These are phyloP conservation scores for Aptenodytes forsteri DNA, from an alignment of 2,113 vertebrate genomes.

Conservation along the genomic window DNA sequence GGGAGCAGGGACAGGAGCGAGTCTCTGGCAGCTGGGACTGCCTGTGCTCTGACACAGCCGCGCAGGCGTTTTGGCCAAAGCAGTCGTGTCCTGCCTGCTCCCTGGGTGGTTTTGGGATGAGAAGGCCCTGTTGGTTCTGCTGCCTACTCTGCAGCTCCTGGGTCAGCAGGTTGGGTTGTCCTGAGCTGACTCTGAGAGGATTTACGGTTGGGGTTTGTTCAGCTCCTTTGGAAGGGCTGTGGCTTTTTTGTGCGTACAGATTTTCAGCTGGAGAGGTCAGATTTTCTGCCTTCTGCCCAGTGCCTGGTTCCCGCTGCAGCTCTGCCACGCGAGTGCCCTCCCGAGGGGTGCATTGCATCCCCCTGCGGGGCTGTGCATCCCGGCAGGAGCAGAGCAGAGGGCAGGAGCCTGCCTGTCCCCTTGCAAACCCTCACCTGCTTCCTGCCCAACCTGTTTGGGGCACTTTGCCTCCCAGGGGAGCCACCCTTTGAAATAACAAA, in stretches of 20 bases:
- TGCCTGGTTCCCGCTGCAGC: neutral
- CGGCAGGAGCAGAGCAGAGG: neutral
- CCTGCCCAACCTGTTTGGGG: conserved; percentile 57
- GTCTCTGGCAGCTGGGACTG: neutral
- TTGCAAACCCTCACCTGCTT: neutral
- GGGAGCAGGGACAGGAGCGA: neutral
- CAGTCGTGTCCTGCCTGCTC: neutral
- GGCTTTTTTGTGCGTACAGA: neutral
- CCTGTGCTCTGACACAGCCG: neutral
- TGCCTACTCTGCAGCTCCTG: neutral
- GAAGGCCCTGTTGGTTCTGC: neutral
- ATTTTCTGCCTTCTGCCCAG: neutral
- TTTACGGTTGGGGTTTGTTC: neutral
- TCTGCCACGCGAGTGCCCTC: neutral
- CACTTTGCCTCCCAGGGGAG: neutral
- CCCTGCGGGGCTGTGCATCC: neutral
- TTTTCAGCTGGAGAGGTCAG: neutral
- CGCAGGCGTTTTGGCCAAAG: neutral
- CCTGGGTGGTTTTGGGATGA: rapidly evolving
- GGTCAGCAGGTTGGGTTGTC: neutral
- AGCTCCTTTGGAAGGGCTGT: neutral
- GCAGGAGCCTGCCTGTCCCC: neutral
- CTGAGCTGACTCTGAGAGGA: neutral
- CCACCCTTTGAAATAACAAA: conserved; percentile 37
- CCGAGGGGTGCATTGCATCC: neutral